Evolutionary conservation across 2,888 invertebrate species (phyloP), one percentile per base, ranked within the genome.

Genomic region (Sabatieria punctata): DNA sequence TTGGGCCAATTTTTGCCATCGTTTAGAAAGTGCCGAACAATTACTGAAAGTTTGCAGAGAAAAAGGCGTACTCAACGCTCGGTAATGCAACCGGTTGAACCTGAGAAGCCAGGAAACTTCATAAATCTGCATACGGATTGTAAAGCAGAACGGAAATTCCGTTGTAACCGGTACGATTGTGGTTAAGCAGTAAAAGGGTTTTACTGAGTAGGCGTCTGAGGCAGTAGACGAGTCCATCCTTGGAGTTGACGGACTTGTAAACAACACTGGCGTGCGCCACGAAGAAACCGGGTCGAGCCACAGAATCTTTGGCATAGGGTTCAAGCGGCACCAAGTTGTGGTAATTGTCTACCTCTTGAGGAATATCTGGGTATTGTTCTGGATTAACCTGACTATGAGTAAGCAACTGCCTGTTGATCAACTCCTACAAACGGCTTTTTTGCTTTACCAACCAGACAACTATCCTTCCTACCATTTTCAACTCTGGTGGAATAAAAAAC

Each of bases 161-260:
- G n/a, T n/a, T n/a, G n/a, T n/a, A n/a, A n/a, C n/a, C n/a, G n/a
- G n/a, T n/a, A n/a, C n/a, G n/a, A n/a, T n/a, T n/a, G n/a, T n/a
- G n/a, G n/a, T n/a, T n/a, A n/a, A n/a, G n/a, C n/a, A n/a, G n/a
- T n/a, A n/a, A n/a, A n/a, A n/a, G n/a, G n/a, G n/a, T n/a, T n/a
- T n/a, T n/a, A 66, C 83, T 81, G 69, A 89, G 89, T 59, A 91
- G 77, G 59, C 91, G 77, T 49, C 88, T 75, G 53, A 93, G 71
- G 58, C 86, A 88, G 69, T 79, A 85, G 55, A 79, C 77, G 41
- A 79, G 76, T 43, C 89, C 88, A 54, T 77, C 83, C 67, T 82
- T 81, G n/a, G 79, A 75, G 69, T 85, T 80, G 45, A 81, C 79
- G 46, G 84, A 91, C 70, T 88, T 85, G 71, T 83, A 93, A 50